These are phyloP conservation scores for Seira ritae DNA, from an alignment of 2,888 invertebrate genomes.

Conservation along the genomic window DNA sequence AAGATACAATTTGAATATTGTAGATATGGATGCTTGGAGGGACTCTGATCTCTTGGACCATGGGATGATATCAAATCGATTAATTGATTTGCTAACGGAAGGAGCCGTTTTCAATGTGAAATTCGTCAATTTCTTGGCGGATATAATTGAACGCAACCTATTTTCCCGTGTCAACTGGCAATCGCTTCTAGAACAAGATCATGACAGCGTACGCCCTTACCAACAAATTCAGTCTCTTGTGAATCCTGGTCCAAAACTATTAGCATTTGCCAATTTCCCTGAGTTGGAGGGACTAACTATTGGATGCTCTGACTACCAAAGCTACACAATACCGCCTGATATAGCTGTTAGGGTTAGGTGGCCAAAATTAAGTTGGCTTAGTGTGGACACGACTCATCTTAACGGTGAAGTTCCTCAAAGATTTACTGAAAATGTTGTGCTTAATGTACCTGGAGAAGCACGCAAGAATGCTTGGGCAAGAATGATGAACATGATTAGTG, in stretches of 20 bases:
- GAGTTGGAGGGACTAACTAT: neutral
- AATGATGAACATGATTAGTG: conserved; percentile 19
- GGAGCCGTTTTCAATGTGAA: conserved; percentile 10
- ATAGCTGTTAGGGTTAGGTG: neutral
- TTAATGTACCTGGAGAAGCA: neutral
- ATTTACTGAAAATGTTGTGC: conserved; percentile 2
- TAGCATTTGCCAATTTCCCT: conserved; percentile 9
- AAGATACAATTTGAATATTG: conserved; percentile 7
- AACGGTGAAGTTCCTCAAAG: neutral
- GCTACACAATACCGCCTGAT: conserved; percentile 4
- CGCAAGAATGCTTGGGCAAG: conserved; percentile 20
- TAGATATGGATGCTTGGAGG: neutral
- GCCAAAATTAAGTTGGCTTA: conserved; percentile 6
- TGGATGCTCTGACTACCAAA: conserved; percentile 16
- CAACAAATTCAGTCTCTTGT: conserved; percentile 11
- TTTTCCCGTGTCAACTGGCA: neutral
- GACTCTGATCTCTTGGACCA: conserved; percentile 20
- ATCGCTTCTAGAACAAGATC: neutral
- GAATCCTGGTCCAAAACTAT: conserved; percentile 20
- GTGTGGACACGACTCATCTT: conserved; percentile 10
- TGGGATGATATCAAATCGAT: conserved; percentile 12
- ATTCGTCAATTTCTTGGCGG: conserved; percentile 7
- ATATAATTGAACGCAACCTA: conserved; percentile 11
- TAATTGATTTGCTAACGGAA: conserved; percentile 16
- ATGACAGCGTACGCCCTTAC: neutral